Evolutionary conservation across 92 coral and sea anemone species (phyloP).

Genomic region (Epizoanthus scotinus): DNA sequence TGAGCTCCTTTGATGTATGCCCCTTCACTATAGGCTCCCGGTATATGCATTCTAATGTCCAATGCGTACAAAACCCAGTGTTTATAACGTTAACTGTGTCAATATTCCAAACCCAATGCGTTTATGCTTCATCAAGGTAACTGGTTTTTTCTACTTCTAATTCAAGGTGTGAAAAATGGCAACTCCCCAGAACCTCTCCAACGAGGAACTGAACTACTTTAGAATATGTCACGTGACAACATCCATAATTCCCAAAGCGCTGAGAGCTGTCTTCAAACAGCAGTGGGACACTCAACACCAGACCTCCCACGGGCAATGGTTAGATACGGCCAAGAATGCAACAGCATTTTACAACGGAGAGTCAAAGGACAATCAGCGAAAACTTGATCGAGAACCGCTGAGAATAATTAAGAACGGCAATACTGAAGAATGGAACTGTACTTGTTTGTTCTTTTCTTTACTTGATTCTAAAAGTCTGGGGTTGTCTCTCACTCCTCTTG

Average conservation of each 20-base stretch:
- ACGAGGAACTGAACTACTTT: slow-evolving; percentile 26
- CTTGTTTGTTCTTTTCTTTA: slow-evolving; percentile 48
- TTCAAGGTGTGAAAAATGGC: slow-evolving; percentile 25
- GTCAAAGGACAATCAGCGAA: slow-evolving; percentile 15
- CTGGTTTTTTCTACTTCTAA: not conserved
- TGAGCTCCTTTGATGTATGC: too few relatives aligned
- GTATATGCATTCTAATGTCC: too few relatives aligned
- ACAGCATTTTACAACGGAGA: slow-evolving; percentile 38
- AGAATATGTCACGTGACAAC: slow-evolving; percentile 29
- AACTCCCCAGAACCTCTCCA: not conserved
- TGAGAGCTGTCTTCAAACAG: slow-evolving; percentile 53
- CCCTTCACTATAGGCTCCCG: too few relatives aligned
- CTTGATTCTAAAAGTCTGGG: slow-evolving; percentile 59
- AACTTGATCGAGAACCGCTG: slow-evolving; percentile 32
- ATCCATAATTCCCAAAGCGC: slow-evolving; percentile 43
- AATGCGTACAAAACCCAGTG: too few relatives aligned
- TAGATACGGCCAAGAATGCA: slow-evolving; percentile 47
- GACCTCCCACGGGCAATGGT: slow-evolving; percentile 49
- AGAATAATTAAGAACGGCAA: slow-evolving; percentile 40
- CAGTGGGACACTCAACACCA: slow-evolving; percentile 56
- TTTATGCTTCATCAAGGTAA: too few relatives aligned
- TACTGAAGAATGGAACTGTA: slow-evolving; percentile 62
- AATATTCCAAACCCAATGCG: too few relatives aligned
- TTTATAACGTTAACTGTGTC: too few relatives aligned
- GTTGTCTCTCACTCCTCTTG: not conserved